Evolutionary conservation across 1,140 invertebrate species (phyloP), one percentile per base, ranked within the genome.

Genomic region (Maconellicoccus hirsutus): DNA sequence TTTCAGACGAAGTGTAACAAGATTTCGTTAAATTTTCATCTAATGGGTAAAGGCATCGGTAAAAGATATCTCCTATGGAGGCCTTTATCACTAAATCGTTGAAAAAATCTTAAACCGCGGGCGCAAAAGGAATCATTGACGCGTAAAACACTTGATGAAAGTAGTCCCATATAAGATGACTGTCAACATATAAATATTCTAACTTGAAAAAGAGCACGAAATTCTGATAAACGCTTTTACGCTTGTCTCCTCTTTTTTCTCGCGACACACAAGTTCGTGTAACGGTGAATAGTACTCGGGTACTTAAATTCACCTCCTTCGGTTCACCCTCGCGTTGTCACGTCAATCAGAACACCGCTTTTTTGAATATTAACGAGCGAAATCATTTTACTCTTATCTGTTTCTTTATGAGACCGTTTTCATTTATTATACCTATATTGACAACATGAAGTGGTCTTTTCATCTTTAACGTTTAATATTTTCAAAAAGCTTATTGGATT

Each of bases 161-260:
- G 25, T 66, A 23, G 61, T 25, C 22, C 8, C 61, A 26, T 26
- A 66, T 66, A 66, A 66, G 61, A 66, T 66, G 22, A 66, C 61
- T 66, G 61, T 66, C 61, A 66, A 66, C 61, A 66, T 66, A 66
- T 66, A 66, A 66, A 66, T 66, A 66, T 66, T 66, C 61, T 25
- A 66, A 66, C 19, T 66, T 26, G n/a, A 22, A 66, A 66, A 66
- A 66, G 61, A 66, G 61, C 61, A 66, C 61, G 61, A 66, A 66
- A 25, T 66, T 66, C 61, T 26, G 61, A 66, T 66, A 66, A 66
- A 66, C 61, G 61, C 61, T 66, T 66, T 66, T 66, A 66, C 25
- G 19, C 61, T 22, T 59, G 10, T 66, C 25, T 66, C 61, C 22
- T 66, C 61, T 66, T 25, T 66, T 66, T 66, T 59, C 10, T 22